Conservation (phyloP, 2,797 vertebrate species). For the Cyprinodon diabolis region DNA sequence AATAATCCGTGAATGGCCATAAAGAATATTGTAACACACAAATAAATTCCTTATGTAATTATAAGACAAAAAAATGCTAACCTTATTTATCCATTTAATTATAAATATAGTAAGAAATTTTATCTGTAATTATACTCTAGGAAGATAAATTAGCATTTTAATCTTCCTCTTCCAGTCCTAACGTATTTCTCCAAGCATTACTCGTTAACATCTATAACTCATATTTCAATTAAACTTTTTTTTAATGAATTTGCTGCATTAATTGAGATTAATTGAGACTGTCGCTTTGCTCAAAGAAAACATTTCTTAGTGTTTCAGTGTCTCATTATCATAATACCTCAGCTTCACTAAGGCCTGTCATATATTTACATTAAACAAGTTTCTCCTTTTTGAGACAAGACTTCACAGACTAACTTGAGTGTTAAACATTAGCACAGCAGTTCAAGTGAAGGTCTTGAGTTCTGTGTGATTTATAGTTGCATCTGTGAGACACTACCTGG, state of each 20-base stretch:
- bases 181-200: slow-evolving; percentile 22
- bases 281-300: slow-evolving; percentile 42
- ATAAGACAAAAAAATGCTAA: slow-evolving; percentile 18
- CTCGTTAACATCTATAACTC: slow-evolving; percentile 13
- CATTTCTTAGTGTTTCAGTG: slow-evolving; percentile 41
- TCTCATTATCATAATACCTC: slow-evolving; percentile 61
- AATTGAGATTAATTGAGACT: slow-evolving; percentile 49
- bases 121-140: slow-evolving; percentile 25
- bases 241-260: slow-evolving; percentile 56
- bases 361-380: slow-evolving; percentile 44
- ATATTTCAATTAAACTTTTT: not conserved
- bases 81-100: slow-evolving; percentile 28
- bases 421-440: slow-evolving; percentile 53
- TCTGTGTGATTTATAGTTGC: slow-evolving; percentile 22
- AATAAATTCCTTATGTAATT: slow-evolving; percentile 6
- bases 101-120: slow-evolving; percentile 25
- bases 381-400: slow-evolving; percentile 46
- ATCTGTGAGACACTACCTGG: not conserved
- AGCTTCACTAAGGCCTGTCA: slow-evolving; percentile 42
- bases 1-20: not conserved
- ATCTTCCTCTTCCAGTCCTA: slow-evolving; percentile 23
- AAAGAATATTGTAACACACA: not conserved
- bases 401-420: slow-evolving; percentile 62
- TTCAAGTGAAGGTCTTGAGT: slow-evolving; percentile 51
- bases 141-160: slow-evolving; percentile 25